Base-by-base conservation (phyloP, 1,140 invertebrate genomes). In the Chlorops oryzae region DNA sequence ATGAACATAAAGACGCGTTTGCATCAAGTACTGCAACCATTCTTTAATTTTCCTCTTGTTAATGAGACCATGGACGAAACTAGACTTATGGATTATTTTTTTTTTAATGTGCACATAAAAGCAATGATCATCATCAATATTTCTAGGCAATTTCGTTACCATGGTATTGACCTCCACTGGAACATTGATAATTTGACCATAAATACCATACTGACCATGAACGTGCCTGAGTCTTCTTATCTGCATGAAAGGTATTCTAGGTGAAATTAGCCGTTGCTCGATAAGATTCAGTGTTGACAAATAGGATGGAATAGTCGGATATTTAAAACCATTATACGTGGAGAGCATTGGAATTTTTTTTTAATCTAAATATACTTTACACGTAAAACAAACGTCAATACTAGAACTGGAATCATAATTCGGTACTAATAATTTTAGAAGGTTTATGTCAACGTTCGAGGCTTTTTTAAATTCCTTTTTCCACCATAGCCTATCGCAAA, bases 191-290 rank as follows among this genome's bases (percentile, higher is more conserved):
- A 60, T 44, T 47, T 63, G 62, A 9, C 64, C 62, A 47, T 52
- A 52, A 22, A 62, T 63, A 25, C 55, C 61, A 40, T 40, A 56
- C 45, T 62, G 58, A 38, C 60, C 57, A 37, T 63, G 3, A 45
- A 59, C 42, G 49, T 68, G 57, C 18, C 62, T 17, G 7, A 70
- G 49, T 28, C 64, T 50, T 47, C 61, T 47, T 20, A 70, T 61
- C 59, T 71, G 63, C 61, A 69, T 68, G 45, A 72, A 72, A 9
- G 64, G 60, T 25, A 71, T 42, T 51, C 60, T 39, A 10, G 64
- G 69, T 24, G 63, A 68, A 32, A 72, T 55, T 18, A 72, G 51
- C 51, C 57, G 24, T 54, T 63, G 53, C n/a, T 27, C 18, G 15
- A 63, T 25, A 9, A 53, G 32, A 52, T 61, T 47, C 20, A 61